Conservation (phyloP, 2,113 vertebrate species). For the Arenaria interpres region DNA sequence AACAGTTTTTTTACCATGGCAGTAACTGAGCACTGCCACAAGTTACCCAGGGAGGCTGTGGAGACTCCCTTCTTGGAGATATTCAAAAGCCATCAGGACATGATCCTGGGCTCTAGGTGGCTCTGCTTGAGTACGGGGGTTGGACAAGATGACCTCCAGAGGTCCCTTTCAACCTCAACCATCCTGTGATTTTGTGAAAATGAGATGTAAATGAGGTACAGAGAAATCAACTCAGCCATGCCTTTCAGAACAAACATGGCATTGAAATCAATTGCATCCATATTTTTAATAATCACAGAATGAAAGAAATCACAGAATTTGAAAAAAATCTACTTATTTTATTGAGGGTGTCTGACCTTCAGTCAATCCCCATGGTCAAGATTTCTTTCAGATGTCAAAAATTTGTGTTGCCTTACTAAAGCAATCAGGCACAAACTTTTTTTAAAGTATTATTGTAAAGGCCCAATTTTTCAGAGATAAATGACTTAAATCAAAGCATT, state of each 20-base stretch:
- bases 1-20: neutral
- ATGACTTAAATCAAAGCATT: neutral
- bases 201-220: neutral
- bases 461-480: neutral
- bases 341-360: neutral
- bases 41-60: neutral
- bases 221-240: neutral
- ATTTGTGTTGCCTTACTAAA: neutral
- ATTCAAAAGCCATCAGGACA: neutral
- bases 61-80: neutral
- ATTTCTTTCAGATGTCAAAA: neutral
- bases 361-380: neutral
- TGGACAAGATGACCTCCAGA: neutral
- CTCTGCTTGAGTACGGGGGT: neutral
- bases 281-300: neutral
- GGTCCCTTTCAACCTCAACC: neutral
- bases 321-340: neutral
- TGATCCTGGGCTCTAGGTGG: neutral
- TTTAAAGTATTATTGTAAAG: neutral
- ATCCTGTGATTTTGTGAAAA: neutral
- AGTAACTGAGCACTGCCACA: neutral
- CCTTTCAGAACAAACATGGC: neutral
- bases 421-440: neutral
- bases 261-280: neutral
- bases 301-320: neutral